Percentiles rank a stretch among this genome's conserved stretches.
phyloP scores from a whole-genome alignment of 2,888 invertebrate species.

The Disparrhopalites patrizii region DNA sequence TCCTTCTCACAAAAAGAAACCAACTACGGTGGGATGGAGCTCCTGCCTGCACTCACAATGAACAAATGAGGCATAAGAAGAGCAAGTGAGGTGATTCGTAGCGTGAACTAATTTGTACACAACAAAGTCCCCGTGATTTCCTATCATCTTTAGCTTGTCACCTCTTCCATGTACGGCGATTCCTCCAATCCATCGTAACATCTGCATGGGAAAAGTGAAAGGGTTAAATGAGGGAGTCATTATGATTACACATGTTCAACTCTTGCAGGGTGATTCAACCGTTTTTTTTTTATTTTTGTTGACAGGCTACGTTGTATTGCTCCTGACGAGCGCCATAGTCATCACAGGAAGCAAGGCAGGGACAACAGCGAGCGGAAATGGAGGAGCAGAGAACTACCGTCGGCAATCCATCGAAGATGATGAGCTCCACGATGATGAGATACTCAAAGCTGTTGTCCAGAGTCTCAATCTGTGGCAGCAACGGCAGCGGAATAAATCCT shows the following conservation, averaged over 20 bases:
- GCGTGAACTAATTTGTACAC: not conserved
- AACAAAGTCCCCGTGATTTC: not conserved
- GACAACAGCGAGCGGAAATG: not conserved
- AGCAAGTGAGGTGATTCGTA: no score
- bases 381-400: not conserved
- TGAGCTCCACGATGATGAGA: conserved; percentile 66
- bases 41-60: no score
- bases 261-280: no score
- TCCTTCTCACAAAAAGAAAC: no score
- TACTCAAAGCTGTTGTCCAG: conserved; percentile 66
- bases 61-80: no score
- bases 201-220: no score
- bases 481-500: not conserved
- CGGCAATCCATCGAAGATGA: conserved; percentile 53
- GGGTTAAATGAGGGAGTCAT: no score
- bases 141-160: not conserved
- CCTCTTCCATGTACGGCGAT: no score
- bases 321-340: conserved; percentile 4
- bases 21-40: not conserved
- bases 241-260: no score
- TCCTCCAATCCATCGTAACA: no score
- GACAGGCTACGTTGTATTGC: conserved; percentile 1
- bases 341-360: not conserved
- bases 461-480: conserved; percentile 70
- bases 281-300: not conserved